Evolutionary conservation across 1,140 invertebrate genomes (phyloP).

Genomic region (Globodera ellingtonae): DNA sequence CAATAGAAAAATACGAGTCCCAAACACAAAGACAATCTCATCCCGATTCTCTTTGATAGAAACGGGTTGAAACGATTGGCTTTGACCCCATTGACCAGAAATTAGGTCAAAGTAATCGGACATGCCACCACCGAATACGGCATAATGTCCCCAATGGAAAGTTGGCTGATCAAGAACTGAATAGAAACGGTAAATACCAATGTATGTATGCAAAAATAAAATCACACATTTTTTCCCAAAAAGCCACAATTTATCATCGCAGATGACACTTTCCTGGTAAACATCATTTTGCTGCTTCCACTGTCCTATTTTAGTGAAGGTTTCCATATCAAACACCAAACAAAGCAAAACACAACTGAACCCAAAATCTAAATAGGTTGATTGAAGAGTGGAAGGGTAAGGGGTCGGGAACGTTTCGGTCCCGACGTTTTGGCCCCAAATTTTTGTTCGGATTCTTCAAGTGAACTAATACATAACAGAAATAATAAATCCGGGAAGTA

Average conservation of each 20-base stretch:
- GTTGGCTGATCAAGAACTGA: conserved; percentile 24
- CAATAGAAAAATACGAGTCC: conserved; percentile 7
- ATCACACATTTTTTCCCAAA: conserved; percentile 25
- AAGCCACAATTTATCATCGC: conserved; percentile 12
- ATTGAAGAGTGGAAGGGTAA: too few species aligned
- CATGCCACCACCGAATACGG: conserved; percentile 5
- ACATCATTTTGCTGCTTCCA: background rate
- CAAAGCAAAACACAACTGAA: too few species aligned
- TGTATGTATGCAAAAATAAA: conserved; percentile 5
- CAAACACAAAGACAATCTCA: conserved; percentile 15
- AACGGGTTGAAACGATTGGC: conserved; percentile 6
- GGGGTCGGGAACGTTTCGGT: too few species aligned
- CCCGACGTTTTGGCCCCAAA: too few species aligned
- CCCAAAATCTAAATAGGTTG: too few species aligned
- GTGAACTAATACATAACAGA: too few species aligned
- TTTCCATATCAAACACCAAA: too few species aligned
- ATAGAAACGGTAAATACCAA: background rate
- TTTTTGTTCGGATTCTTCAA: too few species aligned
- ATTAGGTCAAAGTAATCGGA: conserved; percentile 2
- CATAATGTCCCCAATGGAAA: conserved; percentile 25
- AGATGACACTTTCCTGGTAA: background rate
- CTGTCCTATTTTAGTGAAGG: background rate
- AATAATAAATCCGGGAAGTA: too few species aligned
- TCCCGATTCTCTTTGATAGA: conserved; percentile 14
- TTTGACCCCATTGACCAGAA: conserved; percentile 1